phyloP scores from a whole-genome alignment of 2,113 vertebrate genomes.

The Heterocephalus glaber region DNA sequence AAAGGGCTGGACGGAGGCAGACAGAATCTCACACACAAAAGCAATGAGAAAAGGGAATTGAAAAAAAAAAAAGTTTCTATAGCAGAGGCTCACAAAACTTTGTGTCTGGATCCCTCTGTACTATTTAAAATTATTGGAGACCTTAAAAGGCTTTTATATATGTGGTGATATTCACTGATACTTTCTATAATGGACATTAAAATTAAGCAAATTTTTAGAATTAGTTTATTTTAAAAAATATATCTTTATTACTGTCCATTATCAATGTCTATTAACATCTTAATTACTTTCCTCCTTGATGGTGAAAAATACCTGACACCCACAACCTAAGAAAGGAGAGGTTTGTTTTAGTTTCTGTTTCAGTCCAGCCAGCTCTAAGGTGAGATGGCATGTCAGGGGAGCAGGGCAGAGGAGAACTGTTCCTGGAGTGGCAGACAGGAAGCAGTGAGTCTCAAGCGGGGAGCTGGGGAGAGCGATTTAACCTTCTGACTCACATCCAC shows the following conservation, averaged over 20 bases:
- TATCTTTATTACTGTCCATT: background rate
- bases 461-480: background rate
- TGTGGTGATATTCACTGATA: background rate
- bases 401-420: background rate
- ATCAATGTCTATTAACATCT: background rate
- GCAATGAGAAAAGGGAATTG: background rate
- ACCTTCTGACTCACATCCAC: background rate
- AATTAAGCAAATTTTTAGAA: background rate
- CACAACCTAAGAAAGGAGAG: background rate
- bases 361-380: background rate
- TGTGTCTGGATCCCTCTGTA: background rate
- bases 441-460: background rate
- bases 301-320: background rate
- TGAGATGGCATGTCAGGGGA: background rate
- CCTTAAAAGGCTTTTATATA: background rate
- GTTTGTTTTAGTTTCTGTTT: background rate
- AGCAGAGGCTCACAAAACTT: background rate
- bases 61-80: background rate
- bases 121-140: background rate
- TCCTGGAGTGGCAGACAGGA: background rate
- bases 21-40: background rate
- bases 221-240: slow-evolving; percentile 2
- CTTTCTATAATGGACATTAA: slow-evolving; percentile 22
- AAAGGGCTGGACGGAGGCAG: background rate
- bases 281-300: background rate